Percentiles rank a stretch among this genome's conserved stretches.
These are phyloP conservation scores for Channa argus DNA, from an alignment of 2,113 vertebrate genomes.

Conservation along the genomic window DNA sequence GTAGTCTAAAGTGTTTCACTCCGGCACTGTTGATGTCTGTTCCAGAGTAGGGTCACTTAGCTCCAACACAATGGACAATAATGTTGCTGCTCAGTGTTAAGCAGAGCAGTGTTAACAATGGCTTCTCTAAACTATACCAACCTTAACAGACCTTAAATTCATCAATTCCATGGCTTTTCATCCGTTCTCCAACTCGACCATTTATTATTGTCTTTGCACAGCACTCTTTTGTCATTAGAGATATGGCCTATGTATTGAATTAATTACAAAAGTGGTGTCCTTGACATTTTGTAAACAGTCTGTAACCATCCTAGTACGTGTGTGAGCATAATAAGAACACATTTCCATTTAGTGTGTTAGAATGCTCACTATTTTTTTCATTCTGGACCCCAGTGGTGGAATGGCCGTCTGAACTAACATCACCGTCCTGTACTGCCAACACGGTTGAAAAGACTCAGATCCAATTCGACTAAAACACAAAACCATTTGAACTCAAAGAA, in stretches of 20 bases:
- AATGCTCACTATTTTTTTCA: not conserved
- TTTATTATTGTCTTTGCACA: too few species aligned
- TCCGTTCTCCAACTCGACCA: too few species aligned
- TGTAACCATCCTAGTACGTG: not conserved
- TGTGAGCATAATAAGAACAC: not conserved
- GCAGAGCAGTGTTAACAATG: not conserved
- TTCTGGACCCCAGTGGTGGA: too few species aligned
- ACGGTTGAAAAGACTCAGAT: too few species aligned
- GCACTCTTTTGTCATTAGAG: too few species aligned
- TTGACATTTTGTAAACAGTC: not conserved
- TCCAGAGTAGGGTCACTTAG: slow-evolving; percentile 7
- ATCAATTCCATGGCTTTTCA: not conserved
- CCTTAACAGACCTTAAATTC: not conserved
- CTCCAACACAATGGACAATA: slow-evolving; percentile 9
- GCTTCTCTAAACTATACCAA: not conserved
- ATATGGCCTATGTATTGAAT: too few species aligned
- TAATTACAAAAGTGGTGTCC: not conserved
- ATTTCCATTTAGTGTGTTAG: not conserved
- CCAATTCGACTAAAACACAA: too few species aligned
- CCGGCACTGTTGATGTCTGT: slow-evolving; percentile 19
- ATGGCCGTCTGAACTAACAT: too few species aligned
- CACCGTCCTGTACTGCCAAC: too few species aligned
- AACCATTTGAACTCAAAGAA: too few species aligned
- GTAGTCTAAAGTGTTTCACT: slow-evolving; percentile 22
- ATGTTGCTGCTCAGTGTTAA: not conserved